These are phyloP conservation scores for Macrotis lagotis DNA, from an alignment of 2,113 vertebrate genomes.

Conservation along the genomic window DNA sequence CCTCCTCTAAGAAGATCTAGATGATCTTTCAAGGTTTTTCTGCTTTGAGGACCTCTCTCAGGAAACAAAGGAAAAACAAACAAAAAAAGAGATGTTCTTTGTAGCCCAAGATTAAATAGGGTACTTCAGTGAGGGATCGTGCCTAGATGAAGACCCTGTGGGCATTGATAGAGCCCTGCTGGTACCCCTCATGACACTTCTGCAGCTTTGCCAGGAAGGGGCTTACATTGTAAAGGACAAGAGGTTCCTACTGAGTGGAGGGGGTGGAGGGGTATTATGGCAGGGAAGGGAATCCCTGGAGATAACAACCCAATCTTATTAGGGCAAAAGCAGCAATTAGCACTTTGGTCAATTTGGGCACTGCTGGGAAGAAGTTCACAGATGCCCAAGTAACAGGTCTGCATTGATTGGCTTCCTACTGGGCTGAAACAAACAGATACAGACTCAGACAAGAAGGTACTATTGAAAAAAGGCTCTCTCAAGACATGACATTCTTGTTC, in stretches of 20 bases:
- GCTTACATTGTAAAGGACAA: not conserved
- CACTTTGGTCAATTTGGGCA: not conserved
- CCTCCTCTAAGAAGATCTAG: not conserved
- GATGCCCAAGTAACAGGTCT: not conserved
- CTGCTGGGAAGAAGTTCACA: no score
- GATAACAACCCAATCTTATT: not conserved
- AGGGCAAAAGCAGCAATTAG: not conserved
- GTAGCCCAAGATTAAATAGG: not conserved
- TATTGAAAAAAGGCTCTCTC: not conserved
- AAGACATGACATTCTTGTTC: not conserved
- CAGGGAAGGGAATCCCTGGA: not conserved
- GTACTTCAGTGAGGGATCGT: not conserved
- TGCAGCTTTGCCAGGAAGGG: not conserved
- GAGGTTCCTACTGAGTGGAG: not conserved
- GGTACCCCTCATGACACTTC: not conserved
- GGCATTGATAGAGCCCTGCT: not conserved
- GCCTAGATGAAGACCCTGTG: not conserved
- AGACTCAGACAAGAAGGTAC: not conserved
- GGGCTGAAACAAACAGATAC: not conserved
- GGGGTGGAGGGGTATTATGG: not conserved
- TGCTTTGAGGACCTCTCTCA: not conserved
- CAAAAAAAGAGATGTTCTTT: not conserved
- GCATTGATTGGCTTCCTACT: not conserved
- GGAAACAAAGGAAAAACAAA: not conserved
- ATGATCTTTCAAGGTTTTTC: no score